Conservation (phyloP, 1,140 invertebrate genomes). For the Drosophila erecta region DNA sequence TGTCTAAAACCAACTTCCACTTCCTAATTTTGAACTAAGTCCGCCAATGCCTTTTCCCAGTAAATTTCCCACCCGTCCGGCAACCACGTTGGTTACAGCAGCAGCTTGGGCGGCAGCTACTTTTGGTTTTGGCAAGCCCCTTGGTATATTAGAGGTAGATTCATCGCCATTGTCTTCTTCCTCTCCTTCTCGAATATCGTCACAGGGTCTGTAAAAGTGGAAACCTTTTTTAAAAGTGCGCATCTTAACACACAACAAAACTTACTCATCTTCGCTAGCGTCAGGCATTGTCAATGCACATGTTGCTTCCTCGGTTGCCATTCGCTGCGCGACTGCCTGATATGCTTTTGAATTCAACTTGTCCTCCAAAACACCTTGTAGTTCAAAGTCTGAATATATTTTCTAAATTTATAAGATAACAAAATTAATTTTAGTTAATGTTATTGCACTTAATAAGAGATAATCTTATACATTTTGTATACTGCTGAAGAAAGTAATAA, state of each 20-base stretch:
- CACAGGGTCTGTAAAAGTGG: constrained; percentile 64
- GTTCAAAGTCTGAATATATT: constrained; percentile 99
- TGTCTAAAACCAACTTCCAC: constrained; percentile 88
- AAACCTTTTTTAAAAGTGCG: background rate
- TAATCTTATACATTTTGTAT: too few relatives aligned
- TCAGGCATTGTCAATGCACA: constrained; percentile 94
- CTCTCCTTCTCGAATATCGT: constrained; percentile 88
- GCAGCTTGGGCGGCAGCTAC: constrained; percentile 74
- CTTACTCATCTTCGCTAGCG: constrained; percentile 87
- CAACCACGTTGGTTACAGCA: constrained; percentile 89
- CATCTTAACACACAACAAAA: background rate
- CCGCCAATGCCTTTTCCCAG: constrained; percentile 92
- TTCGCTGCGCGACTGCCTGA: constrained; percentile 95
- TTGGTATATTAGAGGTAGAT: constrained; percentile 85
- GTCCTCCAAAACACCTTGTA: constrained; percentile 99
- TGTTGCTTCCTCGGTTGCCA: constrained; percentile 98
- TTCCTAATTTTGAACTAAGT: constrained; percentile 91
- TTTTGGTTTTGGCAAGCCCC: constrained; percentile 81
- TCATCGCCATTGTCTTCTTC: constrained; percentile 87
- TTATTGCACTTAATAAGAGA: too few relatives aligned
- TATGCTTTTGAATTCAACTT: constrained; percentile 99
- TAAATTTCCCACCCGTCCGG: constrained; percentile 91
- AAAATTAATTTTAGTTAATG: background rate
- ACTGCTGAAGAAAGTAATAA: too few relatives aligned
- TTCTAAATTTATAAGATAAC: constrained; percentile 88